Evolutionary conservation across 1,140 invertebrate genomes (phyloP).

Genomic region (Phortica variegata): DNA sequence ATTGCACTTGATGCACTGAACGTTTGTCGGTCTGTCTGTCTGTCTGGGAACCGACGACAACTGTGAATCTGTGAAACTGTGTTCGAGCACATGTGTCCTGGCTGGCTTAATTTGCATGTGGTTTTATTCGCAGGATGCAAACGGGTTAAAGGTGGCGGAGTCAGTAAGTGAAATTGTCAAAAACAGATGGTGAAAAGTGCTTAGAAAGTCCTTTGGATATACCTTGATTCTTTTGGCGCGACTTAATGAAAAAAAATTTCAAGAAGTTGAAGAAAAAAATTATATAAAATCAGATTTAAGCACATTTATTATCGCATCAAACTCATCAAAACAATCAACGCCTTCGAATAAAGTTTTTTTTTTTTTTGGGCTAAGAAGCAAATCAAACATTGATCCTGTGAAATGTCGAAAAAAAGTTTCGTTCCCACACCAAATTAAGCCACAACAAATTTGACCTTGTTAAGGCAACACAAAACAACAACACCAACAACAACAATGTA

Average conservation of each 20-base stretch:
- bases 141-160: too few relatives aligned
- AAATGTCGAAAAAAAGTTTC: slow-evolving; percentile 9
- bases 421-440: slow-evolving; percentile 42
- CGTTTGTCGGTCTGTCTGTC: too few relatives aligned
- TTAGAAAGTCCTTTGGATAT: too few relatives aligned
- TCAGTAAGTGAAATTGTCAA: too few relatives aligned
- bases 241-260: too few relatives aligned
- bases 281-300: slow-evolving; percentile 4
- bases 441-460: slow-evolving; percentile 46
- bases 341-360: slow-evolving; percentile 3
- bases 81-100: slow-evolving; percentile 4
- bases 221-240: too few relatives aligned
- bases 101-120: slow-evolving; percentile 31
- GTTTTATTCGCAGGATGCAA: slow-evolving; percentile 29
- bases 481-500: not conserved
- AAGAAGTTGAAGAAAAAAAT: slow-evolving; percentile 1
- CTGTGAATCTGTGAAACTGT: slow-evolving; percentile 8
- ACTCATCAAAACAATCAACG: slow-evolving; percentile 15
- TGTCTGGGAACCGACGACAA: slow-evolving; percentile 11
- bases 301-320: not conserved
- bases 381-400: not conserved
- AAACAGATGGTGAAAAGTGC: too few relatives aligned
- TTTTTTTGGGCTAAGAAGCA: too few relatives aligned
- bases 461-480: slow-evolving; percentile 15
- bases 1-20: not conserved